Evolutionary conservation across 2,797 vertebrate genomes (phyloP), one percentile per base, ranked within the genome.

Genomic region (Microchirus variegatus): DNA sequence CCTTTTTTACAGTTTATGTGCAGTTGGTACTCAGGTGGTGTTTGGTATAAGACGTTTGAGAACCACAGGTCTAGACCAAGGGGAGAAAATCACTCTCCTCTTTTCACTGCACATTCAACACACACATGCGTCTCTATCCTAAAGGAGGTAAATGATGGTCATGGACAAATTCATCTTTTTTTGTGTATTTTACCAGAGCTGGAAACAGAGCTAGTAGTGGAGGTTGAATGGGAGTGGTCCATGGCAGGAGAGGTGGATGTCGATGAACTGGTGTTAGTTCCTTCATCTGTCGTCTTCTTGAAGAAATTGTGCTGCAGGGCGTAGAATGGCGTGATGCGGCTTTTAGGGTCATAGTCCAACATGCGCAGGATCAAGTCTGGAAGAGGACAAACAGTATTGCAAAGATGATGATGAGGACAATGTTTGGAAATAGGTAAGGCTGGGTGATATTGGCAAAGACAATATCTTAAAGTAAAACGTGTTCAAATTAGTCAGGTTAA

Each of bases 241-340:
- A 96, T 96, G 87, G 94, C 95, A 69, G 95, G 95, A 83, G 95
- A 95, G 75, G 96, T 96, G 84, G 96, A 98, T 84, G 95, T 95
- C 85, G 95, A 96, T 93, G 94, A 95, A 92, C 95, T 96, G 74
- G 96, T 98, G 93, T 97, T 97, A 85, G 96, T 97, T 91, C 95
- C 96, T 90, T 98, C 96, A 53, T 98, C 96, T 49, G 94, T 96
- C 11, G 96, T 96, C 82, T 96, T 96, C 89, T 96, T 96, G 88
- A 98, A 98, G 93, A 98, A 98, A 88, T 96, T 96, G 85, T 98
- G 96, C 92, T 98, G 96, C 91, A 98, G 94, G 70, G 96, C 96
- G 67, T 96, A 96, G 90, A 98, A 95, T 54, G 96, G 96, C 46
- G 96, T 98, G 92, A 98, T 98, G 67, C 96, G 95, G 75, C 94